phyloP scores from a whole-genome alignment of 2,888 invertebrate genomes.

The Leptinotarsa peninsularis region DNA sequence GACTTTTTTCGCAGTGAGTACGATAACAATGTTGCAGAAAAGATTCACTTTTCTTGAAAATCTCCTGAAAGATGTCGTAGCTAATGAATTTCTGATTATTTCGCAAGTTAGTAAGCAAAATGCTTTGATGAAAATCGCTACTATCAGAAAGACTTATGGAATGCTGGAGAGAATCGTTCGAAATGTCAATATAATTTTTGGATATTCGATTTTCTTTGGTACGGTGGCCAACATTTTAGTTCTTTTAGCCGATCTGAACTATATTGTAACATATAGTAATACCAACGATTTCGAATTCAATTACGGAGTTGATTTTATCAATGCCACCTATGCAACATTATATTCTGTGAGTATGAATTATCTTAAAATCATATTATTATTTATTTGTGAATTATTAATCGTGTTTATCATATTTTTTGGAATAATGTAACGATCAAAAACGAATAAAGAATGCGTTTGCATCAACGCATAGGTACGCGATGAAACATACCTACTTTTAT shows the following conservation, averaged over 20 bases:
- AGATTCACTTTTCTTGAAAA: slow-evolving; percentile 32
- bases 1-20: slow-evolving; percentile 25
- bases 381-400: no score
- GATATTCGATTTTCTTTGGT: slow-evolving; percentile 37
- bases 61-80: slow-evolving; percentile 19
- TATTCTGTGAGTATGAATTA: slow-evolving; percentile 38
- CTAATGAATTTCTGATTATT: slow-evolving; percentile 28
- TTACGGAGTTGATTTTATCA: slow-evolving; percentile 26
- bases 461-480: no score
- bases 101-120: slow-evolving; percentile 23
- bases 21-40: slow-evolving; percentile 25
- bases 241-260: slow-evolving; percentile 35
- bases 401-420: no score
- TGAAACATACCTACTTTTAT: no score
- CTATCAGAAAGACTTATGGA: slow-evolving; percentile 29
- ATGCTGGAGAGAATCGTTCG: slow-evolving; percentile 27
- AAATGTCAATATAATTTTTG: slow-evolving; percentile 34
- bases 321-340: slow-evolving; percentile 30
- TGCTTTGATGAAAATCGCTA: slow-evolving; percentile 24
- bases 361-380: no score
- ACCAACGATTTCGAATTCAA: slow-evolving; percentile 34
- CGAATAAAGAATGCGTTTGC: no score
- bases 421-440: no score
- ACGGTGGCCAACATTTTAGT: slow-evolving; percentile 33
- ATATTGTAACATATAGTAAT: slow-evolving; percentile 32